A percentile compares a stretch with the other conserved stretches of the same genome.
Conservation (phyloP, 2,888 invertebrate species). For the Folsomia candida region DNA sequence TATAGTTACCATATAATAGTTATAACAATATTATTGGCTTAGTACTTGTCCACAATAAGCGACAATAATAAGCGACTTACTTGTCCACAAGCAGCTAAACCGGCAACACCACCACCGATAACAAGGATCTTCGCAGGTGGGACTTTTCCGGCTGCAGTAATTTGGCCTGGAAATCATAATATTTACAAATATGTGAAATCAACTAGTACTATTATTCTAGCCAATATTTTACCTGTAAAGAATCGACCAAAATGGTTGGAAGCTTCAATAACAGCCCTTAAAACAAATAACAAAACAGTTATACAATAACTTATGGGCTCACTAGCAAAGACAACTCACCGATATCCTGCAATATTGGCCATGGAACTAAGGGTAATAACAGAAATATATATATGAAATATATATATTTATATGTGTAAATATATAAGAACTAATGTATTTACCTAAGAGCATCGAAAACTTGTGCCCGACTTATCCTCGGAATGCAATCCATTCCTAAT, state of each 20-base stretch:
- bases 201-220: too few relatives aligned
- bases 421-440: too few relatives aligned
- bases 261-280: conserved; percentile 83
- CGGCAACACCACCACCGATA: conserved; percentile 87
- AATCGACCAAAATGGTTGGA: conserved; percentile 86
- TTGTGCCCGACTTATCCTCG: conserved; percentile 82
- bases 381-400: too few relatives aligned
- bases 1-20: too few relatives aligned
- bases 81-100: conserved; percentile 80
- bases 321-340: too few relatives aligned
- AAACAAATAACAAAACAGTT: too few relatives aligned
- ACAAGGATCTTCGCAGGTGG: conserved; percentile 85
- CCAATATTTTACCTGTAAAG: conserved; percentile 70
- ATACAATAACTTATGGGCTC: too few relatives aligned
- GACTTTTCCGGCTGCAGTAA: conserved; percentile 84
- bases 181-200: neutral
- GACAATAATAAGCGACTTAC: too few relatives aligned
- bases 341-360: conserved; percentile 85
- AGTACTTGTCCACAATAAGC: too few relatives aligned
- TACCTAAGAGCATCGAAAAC: conserved; percentile 74
- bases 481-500: conserved; percentile 82
- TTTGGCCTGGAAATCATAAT: conserved; percentile 74
- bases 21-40: too few relatives aligned
- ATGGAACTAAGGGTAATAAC: conserved; percentile 87
- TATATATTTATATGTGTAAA: too few relatives aligned